Evolutionary conservation across 1,140 invertebrate species (phyloP).

Genomic region (Gonioctena quinquepunctata): DNA sequence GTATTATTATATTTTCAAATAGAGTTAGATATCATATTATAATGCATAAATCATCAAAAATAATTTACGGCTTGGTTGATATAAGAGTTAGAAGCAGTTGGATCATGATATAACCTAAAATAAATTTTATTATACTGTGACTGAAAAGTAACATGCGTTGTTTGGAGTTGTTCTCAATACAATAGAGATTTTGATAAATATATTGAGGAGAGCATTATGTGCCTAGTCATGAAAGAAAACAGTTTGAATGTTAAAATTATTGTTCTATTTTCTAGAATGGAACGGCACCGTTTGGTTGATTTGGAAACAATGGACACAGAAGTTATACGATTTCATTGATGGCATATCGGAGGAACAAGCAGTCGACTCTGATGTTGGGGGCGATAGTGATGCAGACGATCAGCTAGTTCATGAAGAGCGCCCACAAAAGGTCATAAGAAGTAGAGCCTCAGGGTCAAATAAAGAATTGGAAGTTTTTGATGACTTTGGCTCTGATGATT

Average conservation of each 20-base stretch:
- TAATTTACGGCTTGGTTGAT: not conserved
- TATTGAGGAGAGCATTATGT: not conserved
- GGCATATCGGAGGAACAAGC: not conserved
- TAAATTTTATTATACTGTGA: not conserved
- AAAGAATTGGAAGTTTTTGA: not conserved
- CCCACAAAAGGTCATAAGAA: not conserved
- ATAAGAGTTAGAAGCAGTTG: not conserved
- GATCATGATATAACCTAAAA: not conserved
- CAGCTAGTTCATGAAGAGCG: not conserved
- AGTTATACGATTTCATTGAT: not conserved
- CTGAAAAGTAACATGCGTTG: not conserved
- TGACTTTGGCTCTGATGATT: not conserved
- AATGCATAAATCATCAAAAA: too few species aligned
- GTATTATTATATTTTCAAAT: too few species aligned
- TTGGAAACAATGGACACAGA: not conserved
- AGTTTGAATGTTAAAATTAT: not conserved
- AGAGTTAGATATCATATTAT: too few species aligned
- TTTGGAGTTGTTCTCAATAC: not conserved
- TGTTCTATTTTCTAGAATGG: too few species aligned
- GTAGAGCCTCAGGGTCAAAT: not conserved
- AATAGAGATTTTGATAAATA: not conserved
- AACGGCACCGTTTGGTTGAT: too few species aligned
- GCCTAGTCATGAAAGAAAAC: not conserved
- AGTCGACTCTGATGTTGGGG: not conserved
- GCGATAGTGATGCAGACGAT: not conserved